Percentiles rank a stretch among this genome's conserved stretches.
These are phyloP conservation scores for Phalacrocorax carbo DNA, from an alignment of 2,113 vertebrate genomes.

Conservation along the genomic window DNA sequence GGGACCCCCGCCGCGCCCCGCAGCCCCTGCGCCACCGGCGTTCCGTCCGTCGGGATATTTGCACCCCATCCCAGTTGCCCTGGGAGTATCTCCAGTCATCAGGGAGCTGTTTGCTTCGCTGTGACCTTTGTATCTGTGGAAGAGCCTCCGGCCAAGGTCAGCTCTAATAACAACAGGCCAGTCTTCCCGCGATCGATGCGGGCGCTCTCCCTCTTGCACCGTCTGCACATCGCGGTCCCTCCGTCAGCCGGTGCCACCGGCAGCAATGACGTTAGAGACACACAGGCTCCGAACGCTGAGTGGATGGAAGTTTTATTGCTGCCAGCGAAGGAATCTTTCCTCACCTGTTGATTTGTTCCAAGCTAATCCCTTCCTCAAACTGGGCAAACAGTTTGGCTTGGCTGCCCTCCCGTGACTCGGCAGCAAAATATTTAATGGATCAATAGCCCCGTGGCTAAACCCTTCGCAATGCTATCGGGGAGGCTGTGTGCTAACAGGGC, in stretches of 20 bases:
- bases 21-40: background rate
- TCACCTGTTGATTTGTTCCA: background rate
- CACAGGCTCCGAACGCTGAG: fast-evolving
- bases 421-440: background rate
- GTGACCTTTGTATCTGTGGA: background rate
- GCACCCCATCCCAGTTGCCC: background rate
- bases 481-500: background rate
- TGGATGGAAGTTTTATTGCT: fast-evolving
- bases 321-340: background rate
- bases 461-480: background rate
- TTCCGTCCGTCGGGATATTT: background rate
- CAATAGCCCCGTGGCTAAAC: background rate
- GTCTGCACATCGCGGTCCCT: background rate
- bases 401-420: background rate
- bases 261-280: background rate
- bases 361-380: background rate
- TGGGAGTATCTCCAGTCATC: background rate
- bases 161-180: background rate
- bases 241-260: background rate
- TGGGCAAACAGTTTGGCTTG: background rate
- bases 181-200: background rate
- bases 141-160: background rate
- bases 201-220: background rate
- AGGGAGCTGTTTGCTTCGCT: background rate
- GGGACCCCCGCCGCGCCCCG: background rate